Percentiles rank a stretch among this genome's conserved stretches.
These are phyloP conservation scores for Epistrophe eligans DNA, from an alignment of 2,888 invertebrate species.

Conservation along the genomic window DNA sequence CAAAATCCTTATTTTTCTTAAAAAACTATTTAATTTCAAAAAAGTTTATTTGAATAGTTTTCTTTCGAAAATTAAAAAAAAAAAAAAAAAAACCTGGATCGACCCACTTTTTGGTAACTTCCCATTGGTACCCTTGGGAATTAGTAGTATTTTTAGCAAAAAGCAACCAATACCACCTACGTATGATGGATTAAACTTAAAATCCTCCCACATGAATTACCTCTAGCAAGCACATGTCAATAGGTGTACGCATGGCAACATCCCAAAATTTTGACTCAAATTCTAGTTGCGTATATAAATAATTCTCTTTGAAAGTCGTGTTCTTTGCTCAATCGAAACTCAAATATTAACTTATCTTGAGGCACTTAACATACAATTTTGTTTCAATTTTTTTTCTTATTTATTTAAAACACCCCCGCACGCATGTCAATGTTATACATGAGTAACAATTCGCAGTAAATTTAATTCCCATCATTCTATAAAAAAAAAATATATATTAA, in stretches of 20 bases:
- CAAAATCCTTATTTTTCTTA: too few relatives aligned
- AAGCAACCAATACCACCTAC: too few relatives aligned
- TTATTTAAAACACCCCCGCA: constrained; percentile 5
- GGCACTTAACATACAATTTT: background rate
- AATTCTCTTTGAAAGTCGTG: background rate
- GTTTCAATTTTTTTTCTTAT: background rate
- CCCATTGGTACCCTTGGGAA: too few relatives aligned
- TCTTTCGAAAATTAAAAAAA: too few relatives aligned
- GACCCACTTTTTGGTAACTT: too few relatives aligned
- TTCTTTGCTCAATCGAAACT: background rate
- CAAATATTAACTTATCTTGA: background rate
- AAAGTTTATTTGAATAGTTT: too few relatives aligned
- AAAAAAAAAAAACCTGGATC: too few relatives aligned
- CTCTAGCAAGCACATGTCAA: background rate
- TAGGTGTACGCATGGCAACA: too few relatives aligned
- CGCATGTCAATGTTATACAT: background rate
- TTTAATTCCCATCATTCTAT: background rate
- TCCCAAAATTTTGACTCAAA: background rate
- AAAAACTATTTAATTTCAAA: too few relatives aligned
- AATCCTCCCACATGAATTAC: background rate
- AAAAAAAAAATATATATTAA: background rate
- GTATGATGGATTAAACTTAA: background rate
- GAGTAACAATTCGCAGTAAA: background rate
- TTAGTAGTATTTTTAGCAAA: too few relatives aligned
- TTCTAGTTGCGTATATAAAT: background rate